phyloP scores from a whole-genome alignment of 1,140 invertebrate genomes.

The Halictus rubicundus region DNA sequence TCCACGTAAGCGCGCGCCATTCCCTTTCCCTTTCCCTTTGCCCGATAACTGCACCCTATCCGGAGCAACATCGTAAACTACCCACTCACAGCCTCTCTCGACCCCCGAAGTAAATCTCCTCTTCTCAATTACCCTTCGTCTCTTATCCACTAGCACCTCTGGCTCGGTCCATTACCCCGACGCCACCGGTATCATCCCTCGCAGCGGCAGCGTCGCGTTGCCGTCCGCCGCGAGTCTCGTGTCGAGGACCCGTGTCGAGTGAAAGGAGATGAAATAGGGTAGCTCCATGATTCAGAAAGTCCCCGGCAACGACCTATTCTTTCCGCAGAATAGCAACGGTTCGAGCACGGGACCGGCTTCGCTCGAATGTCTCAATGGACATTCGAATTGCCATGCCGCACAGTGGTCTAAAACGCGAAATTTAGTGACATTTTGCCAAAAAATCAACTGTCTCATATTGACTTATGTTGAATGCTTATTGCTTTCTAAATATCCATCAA shows the following conservation, averaged over 20 bases:
- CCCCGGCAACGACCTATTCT: neutral
- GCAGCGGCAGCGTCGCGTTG: slow-evolving; percentile 6
- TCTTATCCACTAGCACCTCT: slow-evolving; percentile 56
- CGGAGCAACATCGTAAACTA: slow-evolving; percentile 61
- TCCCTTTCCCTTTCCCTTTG: slow-evolving; percentile 28
- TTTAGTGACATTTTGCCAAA: too few species aligned
- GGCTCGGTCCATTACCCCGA: slow-evolving; percentile 62
- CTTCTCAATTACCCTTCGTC: slow-evolving; percentile 79
- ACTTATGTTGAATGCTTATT: too few species aligned
- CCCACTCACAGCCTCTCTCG: slow-evolving; percentile 55
- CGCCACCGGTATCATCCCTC: slow-evolving; percentile 50
- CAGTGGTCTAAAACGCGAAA: too few species aligned
- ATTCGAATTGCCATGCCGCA: neutral
- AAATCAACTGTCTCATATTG: too few species aligned
- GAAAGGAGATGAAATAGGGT: slow-evolving; percentile 48
- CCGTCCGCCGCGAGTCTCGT: slow-evolving; percentile 37
- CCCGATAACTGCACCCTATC: slow-evolving; percentile 59
- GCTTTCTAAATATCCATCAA: too few species aligned
- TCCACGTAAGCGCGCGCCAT: slow-evolving; percentile 3
- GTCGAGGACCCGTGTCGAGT: slow-evolving; percentile 44
- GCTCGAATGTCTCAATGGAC: neutral
- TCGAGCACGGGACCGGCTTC: neutral
- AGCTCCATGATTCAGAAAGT: slow-evolving; percentile 24
- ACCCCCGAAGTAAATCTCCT: slow-evolving; percentile 78
- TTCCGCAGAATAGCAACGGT: neutral